Evolutionary conservation across 2,113 vertebrate genomes (phyloP), one percentile per base, ranked within the genome.

Genomic region (Hemichromis elongatus): DNA sequence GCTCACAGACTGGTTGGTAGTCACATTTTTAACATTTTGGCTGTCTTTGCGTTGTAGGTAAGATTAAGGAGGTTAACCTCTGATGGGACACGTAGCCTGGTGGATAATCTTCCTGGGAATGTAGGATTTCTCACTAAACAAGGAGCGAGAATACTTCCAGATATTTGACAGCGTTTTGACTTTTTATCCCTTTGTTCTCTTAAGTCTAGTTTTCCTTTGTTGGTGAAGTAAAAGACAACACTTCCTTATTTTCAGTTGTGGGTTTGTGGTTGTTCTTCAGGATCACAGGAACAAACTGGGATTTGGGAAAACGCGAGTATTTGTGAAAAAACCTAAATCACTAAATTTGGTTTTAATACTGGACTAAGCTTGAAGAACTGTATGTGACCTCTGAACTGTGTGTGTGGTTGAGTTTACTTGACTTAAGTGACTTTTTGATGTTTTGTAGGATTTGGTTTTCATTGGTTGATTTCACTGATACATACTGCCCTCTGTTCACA

Each of bases 11-110:
- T 42, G 35, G 35, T 24, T 40, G 63, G 63, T 24, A 7, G n/a
- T 24, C n/a, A 68, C 61, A 40, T 2, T 2, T 40, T 24, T 2
- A 68, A 68, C 35, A 40, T 3, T 40, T 8, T 21, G 61, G 7
- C 61, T 14, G 33, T 19, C 21, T 66, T 66, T 2, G 2, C 61
- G 19, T 66, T n/a, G 12, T 2, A 12, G 24, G 35, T 40, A 40
- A 21, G n/a, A 40, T 5, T 68, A 68, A 8, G 7, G 19, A 68
- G 63, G n/a, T 24, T 9, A 45, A 45, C 66, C 21, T 42, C n/a
- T 68, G 63, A 42, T 24, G n/a, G 59, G 63, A 68, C 63, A 21
- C 35, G 13, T 24, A 1, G 0, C 61, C 63, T 40, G 61, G 0
- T 21, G 19, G 61, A 40, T 40, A 37, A 40, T 40, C 4, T 9